A percentile compares a stretch with the other conserved stretches of the same genome.
Evolutionary conservation across 2,113 vertebrate genomes (phyloP).

Genomic region (Conger conger): DNA sequence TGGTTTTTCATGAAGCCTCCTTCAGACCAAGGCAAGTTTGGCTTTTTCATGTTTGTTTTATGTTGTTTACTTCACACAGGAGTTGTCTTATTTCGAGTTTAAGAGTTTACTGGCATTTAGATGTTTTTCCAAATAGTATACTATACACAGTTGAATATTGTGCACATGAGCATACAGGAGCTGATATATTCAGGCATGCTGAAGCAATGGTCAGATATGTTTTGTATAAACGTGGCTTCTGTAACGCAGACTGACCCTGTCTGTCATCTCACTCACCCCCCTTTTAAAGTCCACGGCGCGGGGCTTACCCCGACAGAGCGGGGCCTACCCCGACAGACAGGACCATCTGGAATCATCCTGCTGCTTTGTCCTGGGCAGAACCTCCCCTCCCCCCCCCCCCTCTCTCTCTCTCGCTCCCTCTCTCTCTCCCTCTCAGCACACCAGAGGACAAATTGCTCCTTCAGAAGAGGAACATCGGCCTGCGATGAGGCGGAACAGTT

Average conservation of each 20-base stretch:
- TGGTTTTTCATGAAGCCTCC: too few species aligned
- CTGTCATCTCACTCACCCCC: background rate
- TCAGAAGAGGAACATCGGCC: conserved; percentile 87
- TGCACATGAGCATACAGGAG: too few species aligned
- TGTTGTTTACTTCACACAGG: too few species aligned
- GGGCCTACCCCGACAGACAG: background rate
- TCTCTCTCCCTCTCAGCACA: background rate
- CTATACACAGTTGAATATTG: too few species aligned
- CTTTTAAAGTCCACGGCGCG: background rate
- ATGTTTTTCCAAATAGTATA: too few species aligned
- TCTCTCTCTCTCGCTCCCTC: background rate
- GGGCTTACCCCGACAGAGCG: background rate
- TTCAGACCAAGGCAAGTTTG: too few species aligned
- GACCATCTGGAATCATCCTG: background rate
- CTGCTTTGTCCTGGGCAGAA: background rate
- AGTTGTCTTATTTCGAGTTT: too few species aligned
- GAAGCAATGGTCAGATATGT: background rate
- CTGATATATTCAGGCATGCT: background rate
- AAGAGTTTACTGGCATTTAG: too few species aligned
- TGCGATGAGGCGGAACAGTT: conserved; percentile 98
- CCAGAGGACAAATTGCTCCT: conserved; percentile 71
- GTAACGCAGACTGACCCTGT: background rate
- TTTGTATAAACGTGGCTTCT: background rate
- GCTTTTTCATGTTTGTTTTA: too few species aligned
- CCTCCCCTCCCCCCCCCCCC: background rate